These are phyloP conservation scores for Pempheris klunzingeri DNA, from an alignment of 2,797 vertebrate species.

Conservation along the genomic window DNA sequence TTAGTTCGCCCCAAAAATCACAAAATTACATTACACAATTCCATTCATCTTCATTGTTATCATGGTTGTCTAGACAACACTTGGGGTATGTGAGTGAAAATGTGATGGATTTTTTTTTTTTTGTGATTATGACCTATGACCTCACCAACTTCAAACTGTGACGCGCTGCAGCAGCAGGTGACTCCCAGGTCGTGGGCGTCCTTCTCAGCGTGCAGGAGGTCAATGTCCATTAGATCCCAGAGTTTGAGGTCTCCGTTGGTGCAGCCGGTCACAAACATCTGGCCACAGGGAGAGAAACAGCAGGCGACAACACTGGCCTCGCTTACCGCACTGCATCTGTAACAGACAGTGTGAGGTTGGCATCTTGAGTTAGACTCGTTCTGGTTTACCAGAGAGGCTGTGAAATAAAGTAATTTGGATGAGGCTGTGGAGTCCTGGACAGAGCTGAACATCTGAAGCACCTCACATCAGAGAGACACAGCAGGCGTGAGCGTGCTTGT, in stretches of 20 bases:
- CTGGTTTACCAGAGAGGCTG: background rate
- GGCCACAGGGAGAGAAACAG: slow-evolving; percentile 88
- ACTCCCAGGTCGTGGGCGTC: slow-evolving; percentile 91
- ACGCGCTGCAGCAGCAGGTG: slow-evolving; percentile 89
- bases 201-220: slow-evolving; percentile 85
- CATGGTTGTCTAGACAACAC: background rate
- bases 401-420: background rate
- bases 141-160: slow-evolving; percentile 83
- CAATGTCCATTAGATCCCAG: slow-evolving; percentile 87
- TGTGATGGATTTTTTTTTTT: too few relatives aligned
- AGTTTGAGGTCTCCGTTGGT: slow-evolving; percentile 88
- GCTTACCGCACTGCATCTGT: slow-evolving; percentile 86
- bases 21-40: too few relatives aligned
- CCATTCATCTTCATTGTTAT: background rate
- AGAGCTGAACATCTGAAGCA: too few relatives aligned
- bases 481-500: slow-evolving; percentile 4
- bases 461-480: background rate
- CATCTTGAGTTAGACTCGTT: background rate
- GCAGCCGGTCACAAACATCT: slow-evolving; percentile 90
- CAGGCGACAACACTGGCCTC: slow-evolving; percentile 89
- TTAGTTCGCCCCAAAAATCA: background rate
- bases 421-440: background rate
- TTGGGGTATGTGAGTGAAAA: background rate
- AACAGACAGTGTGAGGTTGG: background rate
- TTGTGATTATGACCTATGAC: background rate